Base-by-base conservation (phyloP, 2,888 invertebrate genomes). In the Fragum whitleyi region DNA sequence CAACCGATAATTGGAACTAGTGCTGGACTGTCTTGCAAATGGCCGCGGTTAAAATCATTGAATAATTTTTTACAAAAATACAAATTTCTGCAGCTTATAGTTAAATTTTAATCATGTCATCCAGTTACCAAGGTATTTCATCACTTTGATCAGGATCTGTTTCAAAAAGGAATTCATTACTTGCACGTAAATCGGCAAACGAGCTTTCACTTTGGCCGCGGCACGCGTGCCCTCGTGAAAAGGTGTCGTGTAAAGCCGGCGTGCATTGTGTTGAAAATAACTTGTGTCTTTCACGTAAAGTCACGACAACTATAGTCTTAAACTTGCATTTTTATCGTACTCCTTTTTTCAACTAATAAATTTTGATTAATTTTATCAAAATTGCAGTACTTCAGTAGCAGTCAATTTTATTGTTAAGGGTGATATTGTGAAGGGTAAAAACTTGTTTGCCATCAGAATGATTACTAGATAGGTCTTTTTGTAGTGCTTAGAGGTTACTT, bases 161-260 rank as follows among this genome's bases (percentile, higher is more conserved):
- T 19, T 16, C 5, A 9, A 2, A 9, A 9, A 3, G n/a, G 3
- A 3, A 9, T 47, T 3, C 47, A n/a, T n/a, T n/a, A 3, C 47
- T n/a, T 9, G 2, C 5, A 47, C 16, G 5, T n/a, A 16, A 14
- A 47, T 3, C 14, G 47, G 3, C 5, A 16, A 3, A 19, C 19
- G 3, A 47, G 14, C n/a, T 14, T 14, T 47, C 5, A 19, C 14
- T 47, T n/a, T n/a, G 14, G n/a, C 2, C 11, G 28, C 26, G 39
- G 42, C 65, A 65, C 36, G 65, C 42, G 42, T 65, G 65, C 65
- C 65, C 65, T 65, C 65, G 65, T 65, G 65, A 65, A 32, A 23
- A 23, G 26, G 57, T 57, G 23, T 57, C 28, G 57, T 28, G 23
- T 26, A 26, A 57, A 5, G 57, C 57, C 57, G 57, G 57, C 28